Percentiles rank a stretch among this genome's conserved stretches.
These are phyloP conservation scores for Numida meleagris DNA, from an alignment of 2,113 vertebrate species.

Conservation along the genomic window DNA sequence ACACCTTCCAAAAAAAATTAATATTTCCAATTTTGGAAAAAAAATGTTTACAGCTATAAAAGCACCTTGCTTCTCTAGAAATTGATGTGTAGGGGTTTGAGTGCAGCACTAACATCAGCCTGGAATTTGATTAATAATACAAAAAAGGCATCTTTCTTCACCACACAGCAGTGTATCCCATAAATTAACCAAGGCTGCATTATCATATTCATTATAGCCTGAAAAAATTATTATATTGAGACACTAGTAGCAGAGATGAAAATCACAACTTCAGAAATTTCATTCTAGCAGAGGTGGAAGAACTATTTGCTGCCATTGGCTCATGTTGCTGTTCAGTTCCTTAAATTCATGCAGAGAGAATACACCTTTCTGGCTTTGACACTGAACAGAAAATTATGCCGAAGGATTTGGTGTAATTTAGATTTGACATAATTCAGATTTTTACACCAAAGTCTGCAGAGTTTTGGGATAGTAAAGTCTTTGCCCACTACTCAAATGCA, in stretches of 20 bases:
- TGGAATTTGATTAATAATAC: constrained; percentile 41
- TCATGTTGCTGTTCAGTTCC: constrained; percentile 2
- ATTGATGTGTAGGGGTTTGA: neutral
- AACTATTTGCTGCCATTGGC: constrained; percentile 52
- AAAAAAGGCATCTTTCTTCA: neutral
- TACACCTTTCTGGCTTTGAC: constrained; percentile 42
- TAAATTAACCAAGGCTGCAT: constrained; percentile 61
- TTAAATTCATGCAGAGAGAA: constrained; percentile 45
- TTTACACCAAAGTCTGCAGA: neutral
- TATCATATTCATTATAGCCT: constrained; percentile 64
- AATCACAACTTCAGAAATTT: constrained; percentile 66
- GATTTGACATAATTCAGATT: neutral
- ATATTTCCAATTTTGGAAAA: neutral
- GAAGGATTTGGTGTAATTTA: neutral
- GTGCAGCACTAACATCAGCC: neutral
- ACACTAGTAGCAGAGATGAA: constrained; percentile 30
- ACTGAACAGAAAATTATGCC: neutral
- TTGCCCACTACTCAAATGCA: neutral
- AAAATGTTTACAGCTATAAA: neutral
- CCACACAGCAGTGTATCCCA: neutral
- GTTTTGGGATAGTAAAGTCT: neutral
- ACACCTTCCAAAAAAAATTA: neutral
- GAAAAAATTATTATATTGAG: constrained; percentile 62
- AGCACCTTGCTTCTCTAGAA: neutral
- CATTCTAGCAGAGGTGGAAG: constrained; percentile 18